Percentiles rank a stretch among this genome's conserved stretches.
phyloP scores from a whole-genome alignment of 1,140 invertebrate species.

The Aporrectodea caliginosa region DNA sequence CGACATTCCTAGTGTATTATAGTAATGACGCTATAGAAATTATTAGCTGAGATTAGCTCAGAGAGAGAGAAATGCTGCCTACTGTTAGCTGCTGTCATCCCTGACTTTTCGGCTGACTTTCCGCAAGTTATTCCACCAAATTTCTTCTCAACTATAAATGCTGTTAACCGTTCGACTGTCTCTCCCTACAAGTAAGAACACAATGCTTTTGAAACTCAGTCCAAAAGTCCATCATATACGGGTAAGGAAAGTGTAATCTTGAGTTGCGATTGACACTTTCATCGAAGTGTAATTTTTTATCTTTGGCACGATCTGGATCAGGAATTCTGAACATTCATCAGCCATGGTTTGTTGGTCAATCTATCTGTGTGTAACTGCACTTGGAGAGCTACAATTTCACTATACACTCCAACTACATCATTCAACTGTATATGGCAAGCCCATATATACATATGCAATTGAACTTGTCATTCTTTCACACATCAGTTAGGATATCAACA shows the following conservation, averaged over 20 bases:
- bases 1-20: neutral
- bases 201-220: too few species aligned
- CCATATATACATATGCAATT: too few species aligned
- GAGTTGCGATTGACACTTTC: too few species aligned
- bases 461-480: neutral
- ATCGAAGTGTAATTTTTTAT: neutral
- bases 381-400: too few species aligned
- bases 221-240: neutral
- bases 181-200: constrained; percentile 42
- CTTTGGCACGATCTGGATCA: neutral
- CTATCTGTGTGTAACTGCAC: too few species aligned
- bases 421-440: too few species aligned
- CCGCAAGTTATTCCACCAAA: constrained; percentile 90
- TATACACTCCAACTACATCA: neutral
- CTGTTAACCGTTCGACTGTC: constrained; percentile 69
- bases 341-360: constrained; percentile 58
- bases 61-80: constrained; percentile 29
- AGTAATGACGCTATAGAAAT: neutral
- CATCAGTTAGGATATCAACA: neutral
- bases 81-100: constrained; percentile 94
- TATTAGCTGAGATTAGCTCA: neutral
- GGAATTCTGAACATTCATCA: constrained; percentile 36
- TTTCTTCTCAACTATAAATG: constrained; percentile 91
- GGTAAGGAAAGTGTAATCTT: too few species aligned
- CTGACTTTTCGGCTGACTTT: constrained; percentile 97